Evolutionary conservation across 2,113 vertebrate genomes (phyloP).

Genomic region (Muscicapa adusta): DNA sequence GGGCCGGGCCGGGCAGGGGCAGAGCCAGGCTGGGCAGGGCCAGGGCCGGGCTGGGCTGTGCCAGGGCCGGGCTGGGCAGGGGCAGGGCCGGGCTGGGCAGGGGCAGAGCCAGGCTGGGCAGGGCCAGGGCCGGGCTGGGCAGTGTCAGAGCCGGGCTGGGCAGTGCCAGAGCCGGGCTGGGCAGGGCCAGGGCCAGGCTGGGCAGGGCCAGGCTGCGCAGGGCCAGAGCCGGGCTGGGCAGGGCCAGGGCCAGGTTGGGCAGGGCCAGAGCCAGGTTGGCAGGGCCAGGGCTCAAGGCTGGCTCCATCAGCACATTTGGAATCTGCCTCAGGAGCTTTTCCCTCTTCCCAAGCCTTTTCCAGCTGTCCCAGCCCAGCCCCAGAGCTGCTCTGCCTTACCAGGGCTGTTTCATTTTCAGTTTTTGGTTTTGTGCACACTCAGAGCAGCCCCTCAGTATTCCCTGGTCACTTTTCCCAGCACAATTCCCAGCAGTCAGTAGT

Average conservation of each 20-base stretch:
- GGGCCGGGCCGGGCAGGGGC: no score
- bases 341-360: neutral
- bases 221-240: neutral
- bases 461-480: neutral
- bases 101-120: neutral
- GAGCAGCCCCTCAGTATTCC: accelerated
- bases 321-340: neutral
- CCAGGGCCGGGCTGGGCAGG: neutral
- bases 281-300: neutral
- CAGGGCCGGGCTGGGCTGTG: neutral
- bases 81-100: neutral
- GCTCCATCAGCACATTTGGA: neutral
- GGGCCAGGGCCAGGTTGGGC: neutral
- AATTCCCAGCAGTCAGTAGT: neutral
- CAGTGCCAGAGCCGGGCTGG: neutral
- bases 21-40: neutral
- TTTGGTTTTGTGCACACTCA: neutral
- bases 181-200: neutral
- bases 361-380: neutral
- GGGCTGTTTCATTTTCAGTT: accelerated
- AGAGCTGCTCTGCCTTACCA: neutral
- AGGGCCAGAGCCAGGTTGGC: no score
- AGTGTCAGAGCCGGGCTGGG: no score
- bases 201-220: neutral
- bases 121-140: neutral